Evolutionary conservation across 1,140 invertebrate genomes (phyloP), one percentile per base, ranked within the genome.

Genomic region (Drosophila athabasca): DNA sequence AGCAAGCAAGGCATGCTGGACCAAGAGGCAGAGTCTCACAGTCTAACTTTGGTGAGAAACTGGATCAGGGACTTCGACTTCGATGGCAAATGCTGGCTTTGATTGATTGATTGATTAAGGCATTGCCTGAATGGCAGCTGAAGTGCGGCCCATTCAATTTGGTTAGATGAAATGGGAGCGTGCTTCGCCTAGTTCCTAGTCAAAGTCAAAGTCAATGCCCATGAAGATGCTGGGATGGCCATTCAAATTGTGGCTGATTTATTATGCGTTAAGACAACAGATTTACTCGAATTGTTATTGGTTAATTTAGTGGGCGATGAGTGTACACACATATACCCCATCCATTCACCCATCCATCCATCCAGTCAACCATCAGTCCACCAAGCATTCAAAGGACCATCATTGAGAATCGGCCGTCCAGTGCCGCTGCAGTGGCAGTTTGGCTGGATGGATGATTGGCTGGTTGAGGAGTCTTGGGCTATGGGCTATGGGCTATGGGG

Each of bases 251-350:
- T 46, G 73, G 81, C 81, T 85, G 82, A 85, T 81, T 85, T 85
- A 85, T 87, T 85, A 85, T 85, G 78, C 83, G 82, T 87, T 85
- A 87, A 87, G 82, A 81, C 82, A 85, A 85, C 82, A 87, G 81
- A 87, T 87, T 85, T 85, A 35, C 64, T 61, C 61, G 45, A 61
- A 54, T 62, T 44, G 49, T 39, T 62, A 55, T 60, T 72, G 66
- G 45, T 24, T 57, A 62, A 49, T 69, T 69, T 68, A 68, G 62
- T 31, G 41, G 51, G 24, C 45, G 66, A 39, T 48, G 50, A 68
- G 66, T 67, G 66, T 48, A 43, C 64, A 31, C 45, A 65, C 49
- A 31, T 62, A 65, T 26, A 58, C 44, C 22, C 61, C 59, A 62
- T 48, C 43, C 44, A 65, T 29, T 29, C 24, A 26, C 6, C 24